Percentiles rank a stretch among this genome's conserved stretches.
Evolutionary conservation across 2,888 invertebrate species (phyloP).

Genomic region (Limnephilus lunatus): DNA sequence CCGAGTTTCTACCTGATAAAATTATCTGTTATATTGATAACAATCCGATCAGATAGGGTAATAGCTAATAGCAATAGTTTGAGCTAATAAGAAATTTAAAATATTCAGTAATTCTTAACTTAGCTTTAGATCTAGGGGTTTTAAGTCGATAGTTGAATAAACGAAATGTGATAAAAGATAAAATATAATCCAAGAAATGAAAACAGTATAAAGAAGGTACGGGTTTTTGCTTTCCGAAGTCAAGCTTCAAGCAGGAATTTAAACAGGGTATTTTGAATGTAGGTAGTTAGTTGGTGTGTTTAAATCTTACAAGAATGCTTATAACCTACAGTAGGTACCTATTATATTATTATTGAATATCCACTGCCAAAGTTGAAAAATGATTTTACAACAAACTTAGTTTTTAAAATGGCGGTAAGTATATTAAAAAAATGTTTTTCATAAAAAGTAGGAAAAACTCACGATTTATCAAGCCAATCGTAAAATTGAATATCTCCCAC

Average conservation of each 20-base stretch:
- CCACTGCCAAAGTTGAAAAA: neutral
- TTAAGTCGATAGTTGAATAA: neutral
- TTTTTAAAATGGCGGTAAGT: neutral
- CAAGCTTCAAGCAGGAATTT: neutral
- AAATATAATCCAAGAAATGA: neutral
- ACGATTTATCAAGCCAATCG: conserved; percentile 29
- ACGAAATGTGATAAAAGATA: neutral
- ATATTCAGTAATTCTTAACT: neutral
- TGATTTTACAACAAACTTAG: neutral
- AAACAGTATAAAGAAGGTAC: neutral
- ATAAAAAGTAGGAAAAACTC: neutral
- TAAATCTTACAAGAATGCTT: neutral
- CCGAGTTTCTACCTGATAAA: too few relatives aligned
- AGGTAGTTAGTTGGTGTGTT: neutral
- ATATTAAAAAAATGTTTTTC: neutral
- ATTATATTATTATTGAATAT: neutral
- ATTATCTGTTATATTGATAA: too few relatives aligned
- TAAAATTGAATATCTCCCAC: conserved; percentile 28
- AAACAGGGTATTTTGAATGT: neutral
- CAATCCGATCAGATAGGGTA: too few relatives aligned
- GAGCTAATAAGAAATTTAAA: too few relatives aligned
- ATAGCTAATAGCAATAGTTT: too few relatives aligned
- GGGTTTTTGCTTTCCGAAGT: neutral
- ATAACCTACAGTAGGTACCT: neutral
- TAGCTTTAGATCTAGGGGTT: neutral